Percentiles rank a stretch among this genome's conserved stretches.
phyloP scores from a whole-genome alignment of 2,888 invertebrate genomes.

The Graphium colonna region DNA sequence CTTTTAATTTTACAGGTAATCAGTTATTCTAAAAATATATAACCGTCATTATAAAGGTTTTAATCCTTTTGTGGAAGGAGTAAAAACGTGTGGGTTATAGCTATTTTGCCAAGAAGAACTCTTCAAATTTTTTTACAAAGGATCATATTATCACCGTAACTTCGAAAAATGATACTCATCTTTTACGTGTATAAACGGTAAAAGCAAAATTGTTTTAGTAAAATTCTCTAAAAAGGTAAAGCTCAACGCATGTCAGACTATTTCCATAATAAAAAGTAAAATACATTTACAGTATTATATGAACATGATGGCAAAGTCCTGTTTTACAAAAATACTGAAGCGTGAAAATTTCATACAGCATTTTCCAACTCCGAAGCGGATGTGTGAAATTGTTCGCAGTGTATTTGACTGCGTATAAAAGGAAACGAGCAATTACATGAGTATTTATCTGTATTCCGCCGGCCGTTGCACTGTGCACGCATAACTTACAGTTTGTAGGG shows the following conservation, averaged over 20 bases:
- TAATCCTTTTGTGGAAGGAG: too few relatives aligned
- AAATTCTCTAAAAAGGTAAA: too few relatives aligned
- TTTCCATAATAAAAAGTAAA: not conserved
- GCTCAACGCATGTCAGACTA: not conserved
- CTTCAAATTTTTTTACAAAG: too few relatives aligned
- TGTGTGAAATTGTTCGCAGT: slow-evolving; percentile 23
- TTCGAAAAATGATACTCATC: too few relatives aligned
- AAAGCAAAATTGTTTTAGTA: too few relatives aligned
- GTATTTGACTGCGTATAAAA: slow-evolving; percentile 22
- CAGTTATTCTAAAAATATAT: too few relatives aligned
- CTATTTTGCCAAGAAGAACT: too few relatives aligned
- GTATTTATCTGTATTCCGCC: slow-evolving; percentile 22
- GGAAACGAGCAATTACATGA: slow-evolving; percentile 24
- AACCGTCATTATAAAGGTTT: too few relatives aligned
- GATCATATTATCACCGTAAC: too few relatives aligned
- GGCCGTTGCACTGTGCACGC: slow-evolving; percentile 21
- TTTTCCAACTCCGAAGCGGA: slow-evolving; percentile 15
- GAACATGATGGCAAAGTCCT: slow-evolving; percentile 1
- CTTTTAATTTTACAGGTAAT: too few relatives aligned
- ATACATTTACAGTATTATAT: not conserved
- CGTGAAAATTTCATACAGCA: slow-evolving; percentile 19
- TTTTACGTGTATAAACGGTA: too few relatives aligned
- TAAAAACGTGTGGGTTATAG: too few relatives aligned
- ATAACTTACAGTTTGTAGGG: slow-evolving; percentile 23
- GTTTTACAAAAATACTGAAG: slow-evolving; percentile 15